Evolutionary conservation across 2,797 vertebrate species (phyloP).

Genomic region (Decapterus maruadsi): DNA sequence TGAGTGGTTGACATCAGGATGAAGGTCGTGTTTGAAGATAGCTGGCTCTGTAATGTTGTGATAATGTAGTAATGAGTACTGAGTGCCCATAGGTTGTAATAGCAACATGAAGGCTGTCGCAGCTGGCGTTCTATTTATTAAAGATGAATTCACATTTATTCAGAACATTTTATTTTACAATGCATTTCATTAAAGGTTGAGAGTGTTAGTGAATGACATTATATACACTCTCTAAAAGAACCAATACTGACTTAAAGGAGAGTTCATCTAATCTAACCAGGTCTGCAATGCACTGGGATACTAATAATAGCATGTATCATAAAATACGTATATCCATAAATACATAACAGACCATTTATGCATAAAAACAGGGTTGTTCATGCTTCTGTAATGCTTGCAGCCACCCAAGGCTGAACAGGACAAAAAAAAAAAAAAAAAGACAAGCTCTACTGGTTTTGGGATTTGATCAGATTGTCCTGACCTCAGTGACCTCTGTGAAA

Average conservation of each 20-base stretch:
- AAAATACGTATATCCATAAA: too few relatives aligned
- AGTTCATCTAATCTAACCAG: not conserved
- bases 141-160: not conserved
- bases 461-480: not conserved
- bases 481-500: slow-evolving; percentile 3
- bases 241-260: too few relatives aligned
- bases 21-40: too few relatives aligned
- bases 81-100: too few relatives aligned
- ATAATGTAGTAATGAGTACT: too few relatives aligned
- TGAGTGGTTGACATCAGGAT: too few relatives aligned
- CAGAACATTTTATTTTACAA: not conserved
- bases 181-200: not conserved
- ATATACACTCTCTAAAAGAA: too few relatives aligned
- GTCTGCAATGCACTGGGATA: too few relatives aligned
- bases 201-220: too few relatives aligned
- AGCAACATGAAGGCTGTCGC: too few relatives aligned
- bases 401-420: not conserved
- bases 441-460: not conserved
- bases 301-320: not conserved
- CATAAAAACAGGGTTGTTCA: not conserved
- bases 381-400: not conserved
- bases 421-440: not conserved
- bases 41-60: too few relatives aligned
- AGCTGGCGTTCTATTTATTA: not conserved
- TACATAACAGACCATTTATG: not conserved